A percentile compares a stretch with the other conserved stretches of the same genome.
Evolutionary conservation across 1,140 invertebrate genomes (phyloP).

Genomic region (Acromyrmex charruanus): DNA sequence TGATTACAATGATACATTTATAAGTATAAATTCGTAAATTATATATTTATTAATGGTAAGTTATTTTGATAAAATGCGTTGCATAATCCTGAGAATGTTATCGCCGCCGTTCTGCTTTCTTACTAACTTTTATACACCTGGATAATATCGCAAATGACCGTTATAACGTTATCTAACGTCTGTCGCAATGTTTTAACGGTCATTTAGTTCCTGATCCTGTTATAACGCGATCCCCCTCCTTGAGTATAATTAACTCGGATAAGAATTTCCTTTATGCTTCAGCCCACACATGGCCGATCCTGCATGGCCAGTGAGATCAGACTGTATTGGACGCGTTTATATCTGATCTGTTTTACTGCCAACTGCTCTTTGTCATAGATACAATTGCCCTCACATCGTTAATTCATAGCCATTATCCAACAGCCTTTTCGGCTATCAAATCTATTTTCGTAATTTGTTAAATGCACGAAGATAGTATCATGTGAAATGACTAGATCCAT

Average conservation of each 20-base stretch:
- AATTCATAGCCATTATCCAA: conserved; percentile 39
- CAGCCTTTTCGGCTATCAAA: background rate
- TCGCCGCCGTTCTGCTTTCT: background rate
- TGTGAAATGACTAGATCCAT: background rate
- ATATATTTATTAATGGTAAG: background rate
- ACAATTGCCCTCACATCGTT: conserved; percentile 38
- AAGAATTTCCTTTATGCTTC: conserved; percentile 66
- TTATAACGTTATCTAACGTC: conserved; percentile 41
- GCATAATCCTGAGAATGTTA: background rate
- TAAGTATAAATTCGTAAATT: conserved; percentile 8
- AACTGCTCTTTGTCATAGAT: conserved; percentile 52
- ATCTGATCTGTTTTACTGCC: conserved; percentile 55
- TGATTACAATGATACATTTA: background rate
- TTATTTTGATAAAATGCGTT: background rate
- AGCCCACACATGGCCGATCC: conserved; percentile 29
- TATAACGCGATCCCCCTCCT: conserved; percentile 20
- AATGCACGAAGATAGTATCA: background rate
- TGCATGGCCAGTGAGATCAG: background rate
- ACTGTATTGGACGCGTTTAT: conserved; percentile 23
- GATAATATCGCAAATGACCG: conserved; percentile 21
- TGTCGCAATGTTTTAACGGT: conserved; percentile 65
- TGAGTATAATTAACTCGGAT: conserved; percentile 69
- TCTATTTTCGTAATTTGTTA: conserved; percentile 40
- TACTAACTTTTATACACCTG: conserved; percentile 1
- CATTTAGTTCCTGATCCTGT: conserved; percentile 48